A percentile compares a stretch with the other conserved stretches of the same genome.
These are phyloP conservation scores for Caenorhabditis sp. DNA, from an alignment of 2,888 invertebrate species.

Conservation along the genomic window DNA sequence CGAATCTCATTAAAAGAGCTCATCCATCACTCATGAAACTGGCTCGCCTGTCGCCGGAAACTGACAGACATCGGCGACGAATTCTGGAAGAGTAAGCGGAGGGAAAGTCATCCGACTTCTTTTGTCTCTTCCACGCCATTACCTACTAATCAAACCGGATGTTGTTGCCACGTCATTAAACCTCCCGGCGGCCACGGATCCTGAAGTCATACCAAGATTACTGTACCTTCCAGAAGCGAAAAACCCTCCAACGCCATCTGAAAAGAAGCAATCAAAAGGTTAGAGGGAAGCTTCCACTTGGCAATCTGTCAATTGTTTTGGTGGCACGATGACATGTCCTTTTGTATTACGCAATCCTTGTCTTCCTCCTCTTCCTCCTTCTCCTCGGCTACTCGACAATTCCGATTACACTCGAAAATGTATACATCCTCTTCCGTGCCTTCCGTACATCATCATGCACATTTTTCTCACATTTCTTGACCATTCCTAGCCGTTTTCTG, in stretches of 20 bases:
- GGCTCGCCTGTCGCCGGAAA: constrained; percentile 2
- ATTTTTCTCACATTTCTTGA: constrained; percentile 40
- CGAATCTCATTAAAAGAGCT: constrained; percentile 3
- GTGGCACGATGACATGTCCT: constrained; percentile 27
- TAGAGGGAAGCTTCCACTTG: neutral
- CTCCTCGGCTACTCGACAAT: constrained; percentile 15
- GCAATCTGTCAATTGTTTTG: constrained; percentile 55
- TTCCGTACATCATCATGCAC: neutral
- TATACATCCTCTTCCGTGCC: constrained; percentile 6
- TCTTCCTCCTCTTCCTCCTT: too few species aligned
- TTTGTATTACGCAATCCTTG: constrained; percentile 47
- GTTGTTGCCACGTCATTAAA: constrained; percentile 10
- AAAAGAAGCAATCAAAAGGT: constrained; percentile 9
- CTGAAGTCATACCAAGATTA: too few species aligned
- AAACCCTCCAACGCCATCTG: neutral
- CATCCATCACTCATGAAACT: constrained; percentile 21
- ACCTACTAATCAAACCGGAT: constrained; percentile 44
- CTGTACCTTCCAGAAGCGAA: too few species aligned
- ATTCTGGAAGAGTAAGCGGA: too few species aligned
- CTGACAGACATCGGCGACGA: too few species aligned
- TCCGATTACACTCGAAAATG: constrained; percentile 27
- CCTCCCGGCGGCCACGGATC: too few species aligned
- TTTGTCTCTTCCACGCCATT: constrained; percentile 32
- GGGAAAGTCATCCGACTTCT: neutral
- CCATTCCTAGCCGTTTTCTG: neutral